Base-by-base conservation (phyloP, 2,797 vertebrate genomes). In the Silurus lanzhouensis region DNA sequence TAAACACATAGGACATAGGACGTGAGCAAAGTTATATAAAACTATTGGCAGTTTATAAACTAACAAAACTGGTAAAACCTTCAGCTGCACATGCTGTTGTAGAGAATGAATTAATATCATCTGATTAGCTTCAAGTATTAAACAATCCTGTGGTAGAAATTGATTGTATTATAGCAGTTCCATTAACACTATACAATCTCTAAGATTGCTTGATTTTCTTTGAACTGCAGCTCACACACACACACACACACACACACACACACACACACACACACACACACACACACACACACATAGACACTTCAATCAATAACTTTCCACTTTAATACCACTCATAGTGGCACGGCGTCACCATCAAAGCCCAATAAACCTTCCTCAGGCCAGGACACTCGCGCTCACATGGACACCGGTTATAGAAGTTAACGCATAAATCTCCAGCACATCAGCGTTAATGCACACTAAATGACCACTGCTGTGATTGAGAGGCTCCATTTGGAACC, bases 391-490 rank as follows among this genome's bases (percentile, higher is more conserved):
- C 76, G 83, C 60, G 13, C 86, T 31, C 77, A 83, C 83, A 48
- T 87, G 93, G 91, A 87, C 88, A 89, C 90, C 87, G 84, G 90
- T 88, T 91, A 92, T 90, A 88, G 85, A 91, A 91, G 91, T 91
- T 91, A 91, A 76, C 89, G 91, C 91, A 94, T 94, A 93, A 95
- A 92, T 95, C 93, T 93, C 83, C 80, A 27, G 90, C 84, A 94
- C 94, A 92, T 91, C 91, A 91, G 92, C 90, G 93, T 94, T 95
- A 95, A 95, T 95, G 93, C 91, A 93, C 93, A 91, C 92, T 94
- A 95, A 95, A 95, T 93, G 93, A 92, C 94, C 93, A 91, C 68
- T 58, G 87, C 89, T 89, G 86, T 94, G 94, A 95, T 95, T 94
- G 94, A 95, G 95, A 84, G 93, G 91, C 87, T 91, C 92, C 93